Evolutionary conservation across 2,797 vertebrate genomes (phyloP).

Genomic region (Anguilla anguilla): DNA sequence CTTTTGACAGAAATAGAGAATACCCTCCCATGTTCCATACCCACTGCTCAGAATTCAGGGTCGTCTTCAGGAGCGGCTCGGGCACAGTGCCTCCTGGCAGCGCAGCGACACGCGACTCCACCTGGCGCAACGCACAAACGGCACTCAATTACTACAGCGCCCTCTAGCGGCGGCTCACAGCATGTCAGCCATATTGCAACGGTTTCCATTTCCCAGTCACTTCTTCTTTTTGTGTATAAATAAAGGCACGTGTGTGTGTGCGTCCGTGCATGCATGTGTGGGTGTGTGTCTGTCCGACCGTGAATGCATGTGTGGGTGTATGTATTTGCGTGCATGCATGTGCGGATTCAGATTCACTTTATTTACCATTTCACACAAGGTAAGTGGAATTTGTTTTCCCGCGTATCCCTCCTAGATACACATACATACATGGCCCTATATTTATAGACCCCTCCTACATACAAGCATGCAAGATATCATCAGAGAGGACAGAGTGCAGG

Average conservation of each 20-base stretch:
- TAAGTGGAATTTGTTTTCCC: background rate
- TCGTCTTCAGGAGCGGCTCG: constrained; percentile 62
- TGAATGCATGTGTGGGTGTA: background rate
- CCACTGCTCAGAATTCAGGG: constrained; percentile 71
- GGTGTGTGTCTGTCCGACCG: too few species aligned
- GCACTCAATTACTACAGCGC: background rate
- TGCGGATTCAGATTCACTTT: too few species aligned
- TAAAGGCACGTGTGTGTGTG: background rate
- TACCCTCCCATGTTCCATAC: constrained; percentile 52
- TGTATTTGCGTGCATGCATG: background rate
- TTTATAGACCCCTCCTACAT: background rate
- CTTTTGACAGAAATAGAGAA: background rate
- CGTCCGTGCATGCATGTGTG: background rate
- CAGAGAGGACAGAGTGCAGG: background rate
- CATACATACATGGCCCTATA: background rate
- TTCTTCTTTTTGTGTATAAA: background rate
- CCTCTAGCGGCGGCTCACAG: background rate
- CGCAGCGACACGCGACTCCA: constrained; percentile 58
- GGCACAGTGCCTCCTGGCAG: constrained; percentile 55
- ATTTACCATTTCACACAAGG: background rate
- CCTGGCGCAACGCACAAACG: constrained; percentile 49
- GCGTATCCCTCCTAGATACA: background rate
- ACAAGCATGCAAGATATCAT: background rate
- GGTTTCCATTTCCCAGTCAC: background rate
- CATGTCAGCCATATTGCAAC: background rate